phyloP scores from a whole-genome alignment of 2,797 vertebrate species.

The Notamacropus eugenii region DNA sequence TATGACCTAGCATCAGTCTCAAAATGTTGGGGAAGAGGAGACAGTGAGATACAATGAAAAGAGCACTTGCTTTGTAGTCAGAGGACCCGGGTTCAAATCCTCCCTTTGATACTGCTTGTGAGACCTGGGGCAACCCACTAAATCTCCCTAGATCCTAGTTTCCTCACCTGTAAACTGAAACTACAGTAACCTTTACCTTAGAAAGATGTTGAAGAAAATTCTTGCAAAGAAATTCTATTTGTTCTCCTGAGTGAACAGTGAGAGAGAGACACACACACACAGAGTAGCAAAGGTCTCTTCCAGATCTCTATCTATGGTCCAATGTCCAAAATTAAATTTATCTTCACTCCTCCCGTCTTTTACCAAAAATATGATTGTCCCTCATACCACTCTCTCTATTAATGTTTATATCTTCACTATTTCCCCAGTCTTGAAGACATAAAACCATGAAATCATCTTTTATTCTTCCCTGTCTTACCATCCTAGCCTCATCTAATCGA shows the following conservation, averaged over 20 bases:
- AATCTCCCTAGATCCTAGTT: neutral
- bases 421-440: neutral
- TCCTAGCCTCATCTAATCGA: neutral
- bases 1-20: neutral
- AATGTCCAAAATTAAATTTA: neutral
- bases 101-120: neutral
- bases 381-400: neutral
- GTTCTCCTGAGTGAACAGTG: neutral
- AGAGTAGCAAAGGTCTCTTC: neutral
- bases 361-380: neutral
- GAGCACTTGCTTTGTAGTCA: neutral
- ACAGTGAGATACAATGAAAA: neutral
- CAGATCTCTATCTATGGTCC: neutral
- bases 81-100: neutral
- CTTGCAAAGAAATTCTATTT: neutral
- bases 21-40: neutral
- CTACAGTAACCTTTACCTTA: neutral
- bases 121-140: neutral
- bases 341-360: neutral
- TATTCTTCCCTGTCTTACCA: neutral
- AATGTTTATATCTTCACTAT: neutral
- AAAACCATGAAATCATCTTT: neutral
- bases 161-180: neutral
- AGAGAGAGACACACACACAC: neutral
- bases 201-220: neutral